Conservation (phyloP, 2,888 invertebrate species). For the Stenichneumon culpator region DNA sequence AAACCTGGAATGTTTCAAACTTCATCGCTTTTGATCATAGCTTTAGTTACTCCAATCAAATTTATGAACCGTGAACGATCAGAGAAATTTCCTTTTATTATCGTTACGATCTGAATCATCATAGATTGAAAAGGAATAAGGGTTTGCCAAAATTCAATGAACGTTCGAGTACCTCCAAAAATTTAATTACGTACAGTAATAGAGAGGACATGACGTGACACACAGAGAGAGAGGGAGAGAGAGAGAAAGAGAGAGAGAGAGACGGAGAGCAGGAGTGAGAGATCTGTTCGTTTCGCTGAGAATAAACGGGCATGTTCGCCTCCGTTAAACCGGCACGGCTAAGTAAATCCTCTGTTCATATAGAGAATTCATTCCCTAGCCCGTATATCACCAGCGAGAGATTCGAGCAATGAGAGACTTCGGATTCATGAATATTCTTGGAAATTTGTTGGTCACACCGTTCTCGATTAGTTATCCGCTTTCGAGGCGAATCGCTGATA, state of each 20-base stretch:
- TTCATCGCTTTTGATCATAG: too few species aligned
- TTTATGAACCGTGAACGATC: too few species aligned
- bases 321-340: constrained; percentile 35
- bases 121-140: neutral
- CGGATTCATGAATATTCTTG: constrained; percentile 37
- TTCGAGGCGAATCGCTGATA: neutral
- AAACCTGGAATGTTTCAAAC: too few species aligned
- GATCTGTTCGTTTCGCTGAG: constrained; percentile 44
- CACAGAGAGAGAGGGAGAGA: neutral
- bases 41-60: too few species aligned
- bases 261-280: constrained; percentile 1
- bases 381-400: neutral
- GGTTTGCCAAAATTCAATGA: neutral
- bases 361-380: constrained; percentile 29
- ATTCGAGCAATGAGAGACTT: neutral
- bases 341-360: constrained; percentile 57
- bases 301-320: constrained; percentile 7
- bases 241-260: constrained; percentile 13
- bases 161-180: neutral
- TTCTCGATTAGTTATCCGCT: neutral
- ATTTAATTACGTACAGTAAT: neutral
- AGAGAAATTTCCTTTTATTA: too few species aligned
- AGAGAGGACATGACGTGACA: neutral
- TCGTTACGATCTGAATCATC: too few species aligned
- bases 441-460: constrained; percentile 27